phyloP scores from a whole-genome alignment of 1,140 invertebrate genomes.

The Sycophila sp. region DNA sequence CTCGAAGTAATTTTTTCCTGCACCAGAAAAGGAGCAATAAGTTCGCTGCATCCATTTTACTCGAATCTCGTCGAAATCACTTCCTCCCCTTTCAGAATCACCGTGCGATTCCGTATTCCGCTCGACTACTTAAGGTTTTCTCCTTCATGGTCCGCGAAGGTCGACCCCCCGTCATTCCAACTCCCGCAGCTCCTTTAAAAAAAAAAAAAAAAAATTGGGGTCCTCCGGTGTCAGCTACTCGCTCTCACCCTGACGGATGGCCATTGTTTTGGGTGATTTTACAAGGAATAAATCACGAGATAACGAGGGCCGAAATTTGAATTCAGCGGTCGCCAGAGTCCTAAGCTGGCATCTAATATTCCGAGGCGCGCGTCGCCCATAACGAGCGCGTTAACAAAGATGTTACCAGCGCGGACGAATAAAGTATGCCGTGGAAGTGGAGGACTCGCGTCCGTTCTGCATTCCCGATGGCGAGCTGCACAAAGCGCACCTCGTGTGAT shows the following conservation, averaged over 20 bases:
- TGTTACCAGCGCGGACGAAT: slow-evolving; percentile 17
- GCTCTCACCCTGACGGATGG: too few species aligned
- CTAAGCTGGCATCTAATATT: slow-evolving; percentile 14
- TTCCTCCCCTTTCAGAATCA: slow-evolving; percentile 17
- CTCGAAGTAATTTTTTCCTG: neutral
- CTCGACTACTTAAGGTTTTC: neutral
- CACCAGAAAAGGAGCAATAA: neutral
- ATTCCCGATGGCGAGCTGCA: slow-evolving; percentile 18
- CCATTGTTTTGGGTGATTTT: too few species aligned
- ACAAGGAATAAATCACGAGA: too few species aligned
- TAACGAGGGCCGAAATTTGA: too few species aligned
- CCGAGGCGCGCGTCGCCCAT: neutral
- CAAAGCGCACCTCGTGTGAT: neutral
- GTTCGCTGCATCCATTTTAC: neutral
- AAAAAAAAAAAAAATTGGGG: too few species aligned
- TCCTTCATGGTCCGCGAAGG: too few species aligned
- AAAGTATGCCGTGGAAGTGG: neutral
- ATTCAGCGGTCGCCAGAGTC: neutral
- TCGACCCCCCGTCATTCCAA: neutral
- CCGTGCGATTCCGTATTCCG: slow-evolving; percentile 7
- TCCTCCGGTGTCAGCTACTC: too few species aligned
- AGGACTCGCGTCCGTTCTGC: neutral
- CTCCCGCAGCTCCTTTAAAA: too few species aligned
- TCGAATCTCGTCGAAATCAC: slow-evolving; percentile 17
- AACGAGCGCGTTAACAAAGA: slow-evolving; percentile 24